Evolutionary conservation across 2,888 invertebrate genomes (phyloP).

Genomic region (Orgyia antiqua): DNA sequence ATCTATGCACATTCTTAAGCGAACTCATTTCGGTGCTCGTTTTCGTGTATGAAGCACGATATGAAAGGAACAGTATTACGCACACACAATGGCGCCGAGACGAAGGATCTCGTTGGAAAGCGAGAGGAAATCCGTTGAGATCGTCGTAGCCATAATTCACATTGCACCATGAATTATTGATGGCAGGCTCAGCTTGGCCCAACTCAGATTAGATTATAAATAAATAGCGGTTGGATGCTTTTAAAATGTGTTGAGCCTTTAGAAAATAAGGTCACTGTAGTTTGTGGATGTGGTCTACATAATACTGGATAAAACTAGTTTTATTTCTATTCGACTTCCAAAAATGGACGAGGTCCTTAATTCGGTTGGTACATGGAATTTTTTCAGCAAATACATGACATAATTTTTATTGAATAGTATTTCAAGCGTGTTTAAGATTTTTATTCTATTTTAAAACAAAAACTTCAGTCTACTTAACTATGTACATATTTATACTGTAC

Average conservation of each 20-base stretch:
- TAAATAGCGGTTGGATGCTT: slow-evolving; percentile 17
- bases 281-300: no score
- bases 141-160: slow-evolving; percentile 55
- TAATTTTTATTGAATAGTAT: no score
- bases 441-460: no score
- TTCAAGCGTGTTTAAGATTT: no score
- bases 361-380: no score
- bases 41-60: slow-evolving; percentile 12
- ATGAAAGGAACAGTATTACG: slow-evolving; percentile 17
- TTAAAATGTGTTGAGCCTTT: slow-evolving; percentile 9
- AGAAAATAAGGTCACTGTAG: slow-evolving; percentile 2
- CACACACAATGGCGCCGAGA: slow-evolving; percentile 18
- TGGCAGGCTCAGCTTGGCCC: slow-evolving; percentile 28
- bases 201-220: slow-evolving; percentile 28
- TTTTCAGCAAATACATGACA: no score
- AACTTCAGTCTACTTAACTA: no score
- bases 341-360: no score
- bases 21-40: slow-evolving; percentile 6
- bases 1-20: slow-evolving; percentile 18
- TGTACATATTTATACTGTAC: no score
- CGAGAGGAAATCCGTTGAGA: slow-evolving; percentile 49
- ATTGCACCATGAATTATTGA: slow-evolving; percentile 60
- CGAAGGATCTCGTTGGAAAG: slow-evolving; percentile 26
- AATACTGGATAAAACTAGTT: no score
- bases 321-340: no score